Conservation (phyloP, 2,888 invertebrate species). For the Bombyx huttoni region DNA sequence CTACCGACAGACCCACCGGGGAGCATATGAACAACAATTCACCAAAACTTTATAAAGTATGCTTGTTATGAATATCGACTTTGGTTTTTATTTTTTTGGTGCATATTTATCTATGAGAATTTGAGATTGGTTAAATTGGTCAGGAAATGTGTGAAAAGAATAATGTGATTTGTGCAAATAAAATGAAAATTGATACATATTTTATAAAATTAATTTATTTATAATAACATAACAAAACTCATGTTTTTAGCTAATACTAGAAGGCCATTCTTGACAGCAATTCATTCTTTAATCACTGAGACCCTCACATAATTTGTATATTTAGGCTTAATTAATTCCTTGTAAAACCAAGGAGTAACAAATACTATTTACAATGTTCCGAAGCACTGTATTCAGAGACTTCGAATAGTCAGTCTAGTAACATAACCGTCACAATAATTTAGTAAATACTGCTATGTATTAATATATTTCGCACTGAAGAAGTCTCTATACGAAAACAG, state of each 20-base stretch:
- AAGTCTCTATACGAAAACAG: constrained; percentile 43
- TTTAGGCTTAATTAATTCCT: constrained; percentile 41
- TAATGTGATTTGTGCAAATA: not conserved
- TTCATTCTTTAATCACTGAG: constrained; percentile 37
- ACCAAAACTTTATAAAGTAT: no score
- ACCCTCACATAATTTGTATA: constrained; percentile 37
- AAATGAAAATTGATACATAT: constrained; percentile 34
- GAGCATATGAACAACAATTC: no score
- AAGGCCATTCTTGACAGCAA: constrained; percentile 59
- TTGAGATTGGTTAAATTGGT: no score
- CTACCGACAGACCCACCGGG: no score
- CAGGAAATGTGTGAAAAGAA: no score
- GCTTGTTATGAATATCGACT: no score
- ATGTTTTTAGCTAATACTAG: constrained; percentile 54
- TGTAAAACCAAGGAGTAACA: constrained; percentile 70
- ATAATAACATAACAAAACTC: constrained; percentile 50
- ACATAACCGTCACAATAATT: constrained; percentile 61
- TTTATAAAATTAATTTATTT: constrained; percentile 36
- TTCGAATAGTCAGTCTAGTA: constrained; percentile 68
- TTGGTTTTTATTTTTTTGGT: no score
- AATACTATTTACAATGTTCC: constrained; percentile 56
- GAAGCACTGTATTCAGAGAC: constrained; percentile 39
- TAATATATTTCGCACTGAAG: constrained; percentile 11
- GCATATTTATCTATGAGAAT: no score
- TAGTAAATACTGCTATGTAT: constrained; percentile 51